A percentile compares a stretch with the other conserved stretches of the same genome.
phyloP scores from a whole-genome alignment of 2,888 invertebrate species.

The Melikaiella ostensackeni region DNA sequence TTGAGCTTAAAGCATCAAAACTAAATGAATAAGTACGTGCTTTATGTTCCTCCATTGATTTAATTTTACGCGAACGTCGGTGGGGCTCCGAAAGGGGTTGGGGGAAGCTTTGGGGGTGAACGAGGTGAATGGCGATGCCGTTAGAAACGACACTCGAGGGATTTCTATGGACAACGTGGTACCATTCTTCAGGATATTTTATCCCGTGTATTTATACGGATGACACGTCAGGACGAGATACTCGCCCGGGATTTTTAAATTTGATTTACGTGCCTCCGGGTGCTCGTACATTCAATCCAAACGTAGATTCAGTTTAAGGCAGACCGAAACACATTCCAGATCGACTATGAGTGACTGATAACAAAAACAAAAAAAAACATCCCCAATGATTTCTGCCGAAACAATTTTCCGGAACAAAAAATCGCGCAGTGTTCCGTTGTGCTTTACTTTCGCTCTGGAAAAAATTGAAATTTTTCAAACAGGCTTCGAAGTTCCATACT shows the following conservation, averaged over 20 bases:
- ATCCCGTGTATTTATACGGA: conserved; percentile 67
- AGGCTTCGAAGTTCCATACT: too few relatives aligned
- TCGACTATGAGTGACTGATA: conserved; percentile 22
- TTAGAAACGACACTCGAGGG: conserved; percentile 70
- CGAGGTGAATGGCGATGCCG: conserved; percentile 56
- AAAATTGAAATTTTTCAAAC: too few relatives aligned
- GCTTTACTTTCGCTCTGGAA: background rate
- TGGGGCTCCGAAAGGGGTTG: conserved; percentile 43
- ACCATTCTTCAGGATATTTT: conserved; percentile 67
- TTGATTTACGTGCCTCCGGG: conserved; percentile 75
- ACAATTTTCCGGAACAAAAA: background rate
- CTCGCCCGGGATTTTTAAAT: conserved; percentile 71
- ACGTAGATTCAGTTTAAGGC: conserved; percentile 30
- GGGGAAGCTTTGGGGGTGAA: conserved; percentile 43
- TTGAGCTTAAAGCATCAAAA: background rate
- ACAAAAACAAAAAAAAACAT: background rate
- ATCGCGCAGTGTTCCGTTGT: background rate
- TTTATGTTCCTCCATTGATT: conserved; percentile 66
- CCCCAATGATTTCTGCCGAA: background rate
- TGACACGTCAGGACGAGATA: conserved; percentile 59
- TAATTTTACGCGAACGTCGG: conserved; percentile 62
- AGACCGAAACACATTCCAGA: conserved; percentile 12
- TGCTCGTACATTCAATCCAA: conserved; percentile 67
- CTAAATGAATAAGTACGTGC: conserved; percentile 40
- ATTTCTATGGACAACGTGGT: conserved; percentile 55